A percentile compares a stretch with the other conserved stretches of the same genome.
Evolutionary conservation across 1,140 invertebrate species (phyloP).

Genomic region (Nomia melanderi): DNA sequence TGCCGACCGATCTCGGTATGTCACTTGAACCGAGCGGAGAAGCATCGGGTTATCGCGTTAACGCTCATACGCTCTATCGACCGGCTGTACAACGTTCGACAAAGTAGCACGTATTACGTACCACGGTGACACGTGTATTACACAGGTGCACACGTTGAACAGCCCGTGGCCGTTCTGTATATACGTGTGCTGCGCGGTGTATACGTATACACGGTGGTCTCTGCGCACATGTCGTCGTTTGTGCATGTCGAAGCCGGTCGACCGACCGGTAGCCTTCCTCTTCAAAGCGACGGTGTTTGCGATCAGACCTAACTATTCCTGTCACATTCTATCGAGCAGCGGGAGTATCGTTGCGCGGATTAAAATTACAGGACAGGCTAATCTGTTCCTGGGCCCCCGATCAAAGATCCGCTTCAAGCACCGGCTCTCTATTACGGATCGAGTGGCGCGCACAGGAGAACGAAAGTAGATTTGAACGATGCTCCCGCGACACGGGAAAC

Average conservation of each 20-base stretch:
- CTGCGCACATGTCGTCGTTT: constrained; percentile 12
- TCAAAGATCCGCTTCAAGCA: constrained; percentile 34
- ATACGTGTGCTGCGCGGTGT: too few species aligned
- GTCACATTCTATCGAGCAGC: constrained; percentile 43
- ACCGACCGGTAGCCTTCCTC: constrained; percentile 11
- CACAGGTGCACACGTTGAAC: constrained; percentile 16
- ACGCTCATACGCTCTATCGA: constrained; percentile 62
- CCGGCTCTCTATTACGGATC: neutral
- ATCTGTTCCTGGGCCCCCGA: constrained; percentile 11
- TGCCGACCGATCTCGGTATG: constrained; percentile 54
- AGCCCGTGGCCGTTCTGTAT: too few species aligned
- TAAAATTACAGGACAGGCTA: constrained; percentile 29
- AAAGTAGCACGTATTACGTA: constrained; percentile 61
- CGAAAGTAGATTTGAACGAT: constrained; percentile 8
- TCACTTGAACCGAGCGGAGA: constrained; percentile 37
- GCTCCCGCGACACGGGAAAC: neutral
- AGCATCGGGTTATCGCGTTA: constrained; percentile 65
- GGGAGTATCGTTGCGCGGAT: constrained; percentile 19
- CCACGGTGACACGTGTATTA: constrained; percentile 52
- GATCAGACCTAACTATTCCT: constrained; percentile 56
- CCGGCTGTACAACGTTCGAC: constrained; percentile 46
- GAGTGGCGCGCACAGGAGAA: neutral
- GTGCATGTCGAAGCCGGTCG: constrained; percentile 32
- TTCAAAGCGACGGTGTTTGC: constrained; percentile 57
- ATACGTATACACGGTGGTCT: too few species aligned